Evolutionary conservation across 2,888 invertebrate genomes (phyloP).

Genomic region (Nomada ferruginata): DNA sequence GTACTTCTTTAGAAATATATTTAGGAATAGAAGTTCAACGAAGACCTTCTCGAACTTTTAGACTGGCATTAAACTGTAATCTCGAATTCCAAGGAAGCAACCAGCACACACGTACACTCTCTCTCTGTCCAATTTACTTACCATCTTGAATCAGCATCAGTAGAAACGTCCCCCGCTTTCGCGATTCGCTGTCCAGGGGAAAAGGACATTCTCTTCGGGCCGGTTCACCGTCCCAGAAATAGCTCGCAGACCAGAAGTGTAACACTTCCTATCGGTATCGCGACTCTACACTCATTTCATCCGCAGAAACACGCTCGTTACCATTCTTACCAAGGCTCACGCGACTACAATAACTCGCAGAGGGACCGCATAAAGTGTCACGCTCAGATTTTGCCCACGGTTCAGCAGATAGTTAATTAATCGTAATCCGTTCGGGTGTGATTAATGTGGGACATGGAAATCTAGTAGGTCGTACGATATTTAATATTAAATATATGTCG

Average conservation of each 20-base stretch:
- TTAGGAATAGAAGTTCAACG: not conserved
- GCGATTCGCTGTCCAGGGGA: slow-evolving; percentile 24
- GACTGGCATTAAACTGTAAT: not conserved
- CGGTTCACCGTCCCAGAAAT: slow-evolving; percentile 37
- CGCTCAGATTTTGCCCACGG: too few relatives aligned
- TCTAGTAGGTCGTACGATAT: too few relatives aligned
- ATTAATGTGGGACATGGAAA: too few relatives aligned
- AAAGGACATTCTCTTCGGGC: slow-evolving; percentile 32
- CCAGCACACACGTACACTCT: not conserved
- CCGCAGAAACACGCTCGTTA: slow-evolving; percentile 16
- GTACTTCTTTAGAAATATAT: too few relatives aligned
- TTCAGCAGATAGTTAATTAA: too few relatives aligned
- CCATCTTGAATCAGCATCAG: not conserved
- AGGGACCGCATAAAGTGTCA: not conserved
- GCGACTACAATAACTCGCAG: slow-evolving; percentile 6
- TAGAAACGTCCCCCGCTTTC: slow-evolving; percentile 21
- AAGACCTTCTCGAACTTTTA: not conserved
- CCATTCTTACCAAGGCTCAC: not conserved
- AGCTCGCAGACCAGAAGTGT: slow-evolving; percentile 29
- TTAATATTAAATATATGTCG: too few relatives aligned
- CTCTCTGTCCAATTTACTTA: too few relatives aligned
- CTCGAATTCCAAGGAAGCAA: not conserved
- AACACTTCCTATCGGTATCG: slow-evolving; percentile 34
- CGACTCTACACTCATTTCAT: slow-evolving; percentile 6
- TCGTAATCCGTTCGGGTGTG: too few relatives aligned